phyloP scores from a whole-genome alignment of 2,888 invertebrate genomes.

The Drosophila kokeensis region DNA sequence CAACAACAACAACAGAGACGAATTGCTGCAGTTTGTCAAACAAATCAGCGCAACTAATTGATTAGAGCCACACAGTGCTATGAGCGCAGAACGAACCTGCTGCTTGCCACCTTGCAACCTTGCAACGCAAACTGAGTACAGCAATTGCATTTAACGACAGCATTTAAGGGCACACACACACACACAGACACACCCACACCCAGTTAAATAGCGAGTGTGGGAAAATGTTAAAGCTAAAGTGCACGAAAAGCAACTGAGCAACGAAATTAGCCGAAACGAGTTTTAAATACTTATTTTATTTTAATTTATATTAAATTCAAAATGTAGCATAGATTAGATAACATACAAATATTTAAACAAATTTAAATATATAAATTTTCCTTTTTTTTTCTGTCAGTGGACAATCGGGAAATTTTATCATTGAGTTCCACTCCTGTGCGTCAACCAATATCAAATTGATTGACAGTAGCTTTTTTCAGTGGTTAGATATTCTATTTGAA shows the following conservation, averaged over 20 bases:
- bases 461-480: neutral
- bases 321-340: neutral
- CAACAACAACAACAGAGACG: conserved; percentile 22
- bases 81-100: conserved; percentile 7
- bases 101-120: conserved; percentile 32
- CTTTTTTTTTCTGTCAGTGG: neutral
- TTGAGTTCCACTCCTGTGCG: neutral
- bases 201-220: neutral
- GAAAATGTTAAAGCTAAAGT: neutral
- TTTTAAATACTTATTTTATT: neutral
- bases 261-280: neutral
- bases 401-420: neutral
- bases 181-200: conserved; percentile 3
- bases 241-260: neutral
- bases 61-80: conserved; percentile 42
- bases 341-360: neutral
- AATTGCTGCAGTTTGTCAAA: conserved; percentile 64
- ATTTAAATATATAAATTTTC: neutral
- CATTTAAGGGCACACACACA: conserved; percentile 39
- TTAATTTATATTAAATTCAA: neutral
- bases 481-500: neutral
- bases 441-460: neutral
- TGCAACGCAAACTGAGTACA: conserved; percentile 34
- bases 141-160: conserved; percentile 49
- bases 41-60: conserved; percentile 72